Conservation (phyloP, 1,140 invertebrate genomes). For the Heliconius nattereri region DNA sequence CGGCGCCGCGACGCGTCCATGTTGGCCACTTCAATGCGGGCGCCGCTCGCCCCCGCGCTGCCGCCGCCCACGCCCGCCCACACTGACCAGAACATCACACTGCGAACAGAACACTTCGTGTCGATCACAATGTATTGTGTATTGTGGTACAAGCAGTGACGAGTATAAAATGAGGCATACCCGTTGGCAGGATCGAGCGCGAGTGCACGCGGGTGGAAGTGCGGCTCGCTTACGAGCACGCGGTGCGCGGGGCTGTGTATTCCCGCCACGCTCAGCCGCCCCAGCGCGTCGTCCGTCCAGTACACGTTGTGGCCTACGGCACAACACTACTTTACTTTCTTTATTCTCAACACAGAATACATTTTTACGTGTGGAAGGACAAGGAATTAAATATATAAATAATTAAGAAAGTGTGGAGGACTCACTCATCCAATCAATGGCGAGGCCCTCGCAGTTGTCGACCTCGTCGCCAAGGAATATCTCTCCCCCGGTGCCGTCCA, state of each 20-base stretch:
- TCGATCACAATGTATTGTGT: too few relatives aligned
- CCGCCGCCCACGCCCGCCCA: slow-evolving; percentile 88
- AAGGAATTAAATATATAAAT: too few relatives aligned
- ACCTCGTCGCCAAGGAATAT: slow-evolving; percentile 85
- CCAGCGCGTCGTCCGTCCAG: slow-evolving; percentile 88
- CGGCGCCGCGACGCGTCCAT: slow-evolving; percentile 90
- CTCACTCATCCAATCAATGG: slow-evolving; percentile 88
- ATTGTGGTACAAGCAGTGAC: not conserved
- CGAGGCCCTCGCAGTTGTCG: slow-evolving; percentile 86
- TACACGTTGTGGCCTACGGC: slow-evolving; percentile 86
- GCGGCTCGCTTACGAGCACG: slow-evolving; percentile 80
- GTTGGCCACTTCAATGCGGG: slow-evolving; percentile 85
- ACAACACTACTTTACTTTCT: not conserved
- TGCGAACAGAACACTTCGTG: slow-evolving; percentile 33
- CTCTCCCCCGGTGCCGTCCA: slow-evolving; percentile 86
- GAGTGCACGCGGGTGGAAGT: slow-evolving; percentile 85
- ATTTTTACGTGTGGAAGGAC: too few relatives aligned
- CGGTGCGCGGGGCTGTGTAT: slow-evolving; percentile 81
- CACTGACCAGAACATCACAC: slow-evolving; percentile 90
- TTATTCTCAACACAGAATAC: not conserved
- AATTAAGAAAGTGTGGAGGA: too few relatives aligned
- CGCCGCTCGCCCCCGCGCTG: slow-evolving; percentile 80
- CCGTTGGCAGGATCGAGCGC: slow-evolving; percentile 85
- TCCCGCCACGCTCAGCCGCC: slow-evolving; percentile 83
- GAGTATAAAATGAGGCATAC: slow-evolving; percentile 43